These are phyloP conservation scores for Portevinia maculata DNA, from an alignment of 2,888 invertebrate species.

Conservation along the genomic window DNA sequence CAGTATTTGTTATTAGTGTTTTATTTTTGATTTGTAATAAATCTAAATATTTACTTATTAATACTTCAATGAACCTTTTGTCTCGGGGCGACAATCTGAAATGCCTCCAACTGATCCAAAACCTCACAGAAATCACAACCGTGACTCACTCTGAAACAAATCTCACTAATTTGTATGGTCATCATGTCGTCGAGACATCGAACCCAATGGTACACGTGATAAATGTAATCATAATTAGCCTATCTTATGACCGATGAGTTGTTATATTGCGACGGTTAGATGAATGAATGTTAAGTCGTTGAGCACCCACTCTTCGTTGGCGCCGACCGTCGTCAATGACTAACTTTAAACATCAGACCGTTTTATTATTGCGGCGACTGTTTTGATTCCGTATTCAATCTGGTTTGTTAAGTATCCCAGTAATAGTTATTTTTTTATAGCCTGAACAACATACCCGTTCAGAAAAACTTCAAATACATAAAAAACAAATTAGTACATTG, in stretches of 20 bases:
- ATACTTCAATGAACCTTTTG: no score
- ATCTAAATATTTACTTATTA: no score
- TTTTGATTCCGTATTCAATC: slow-evolving; percentile 19
- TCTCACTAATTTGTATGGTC: slow-evolving; percentile 12
- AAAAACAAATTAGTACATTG: neutral
- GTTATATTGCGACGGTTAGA: slow-evolving; percentile 21
- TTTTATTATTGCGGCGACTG: slow-evolving; percentile 13
- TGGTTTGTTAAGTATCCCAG: neutral
- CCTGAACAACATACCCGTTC: neutral
- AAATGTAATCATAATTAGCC: slow-evolving; percentile 26
- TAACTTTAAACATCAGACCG: neutral
- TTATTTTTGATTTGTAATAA: no score
- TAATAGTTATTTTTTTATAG: slow-evolving; percentile 15
- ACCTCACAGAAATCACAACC: neutral
- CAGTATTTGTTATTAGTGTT: no score
- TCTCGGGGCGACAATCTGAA: no score
- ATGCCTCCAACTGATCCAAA: slow-evolving; percentile 1
- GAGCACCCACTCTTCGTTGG: slow-evolving; percentile 14
- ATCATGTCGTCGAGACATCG: neutral
- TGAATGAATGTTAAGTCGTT: slow-evolving; percentile 19
- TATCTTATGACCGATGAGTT: slow-evolving; percentile 29
- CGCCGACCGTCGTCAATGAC: slow-evolving; percentile 2
- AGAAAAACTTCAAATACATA: neutral
- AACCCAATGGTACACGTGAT: slow-evolving; percentile 29
- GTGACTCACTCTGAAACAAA: slow-evolving; percentile 6